These are phyloP conservation scores for Ophioderma brevispina DNA, from an alignment of 35 echinoderm and acorn worm species.

Conservation along the genomic window DNA sequence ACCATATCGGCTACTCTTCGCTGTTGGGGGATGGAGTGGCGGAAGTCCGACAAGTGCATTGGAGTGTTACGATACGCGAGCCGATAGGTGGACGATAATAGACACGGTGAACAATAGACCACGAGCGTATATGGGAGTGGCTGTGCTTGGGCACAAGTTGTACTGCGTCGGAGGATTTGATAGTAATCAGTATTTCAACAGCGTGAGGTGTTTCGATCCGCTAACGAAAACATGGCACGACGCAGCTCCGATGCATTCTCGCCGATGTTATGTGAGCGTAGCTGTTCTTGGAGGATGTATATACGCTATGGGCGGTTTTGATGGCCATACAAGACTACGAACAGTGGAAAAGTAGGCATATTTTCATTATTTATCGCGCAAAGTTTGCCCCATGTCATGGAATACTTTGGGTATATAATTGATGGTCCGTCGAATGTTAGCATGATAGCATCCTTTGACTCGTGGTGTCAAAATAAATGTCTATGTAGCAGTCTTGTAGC, in stretches of 20 bases:
- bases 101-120: constrained; percentile 88
- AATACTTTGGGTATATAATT: too few species aligned
- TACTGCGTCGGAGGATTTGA: constrained; percentile 92
- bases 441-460: neutral
- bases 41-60: constrained; percentile 96
- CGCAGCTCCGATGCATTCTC: constrained; percentile 91
- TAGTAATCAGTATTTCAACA: constrained; percentile 99
- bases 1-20: constrained; percentile 87
- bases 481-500: too few species aligned
- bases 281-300: constrained; percentile 62
- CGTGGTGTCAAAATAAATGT: neutral
- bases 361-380: neutral
- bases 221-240: constrained; percentile 79
- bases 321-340: constrained; percentile 85
- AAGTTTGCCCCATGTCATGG: too few species aligned
- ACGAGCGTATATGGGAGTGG: constrained; percentile 93
- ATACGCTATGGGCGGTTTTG: constrained; percentile 98
- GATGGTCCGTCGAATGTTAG: neutral
- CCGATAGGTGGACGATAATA: constrained; percentile 88
- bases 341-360: constrained; percentile 83
- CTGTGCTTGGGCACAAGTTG: constrained; percentile 70
- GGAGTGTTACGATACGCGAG: constrained; percentile 97
- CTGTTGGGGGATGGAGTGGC: constrained; percentile 96
- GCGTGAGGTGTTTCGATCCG: constrained; percentile 89
- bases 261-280: constrained; percentile 96